Evolutionary conservation across 2,888 invertebrate species (phyloP).

Genomic region (Eremobia ochroleuca): DNA sequence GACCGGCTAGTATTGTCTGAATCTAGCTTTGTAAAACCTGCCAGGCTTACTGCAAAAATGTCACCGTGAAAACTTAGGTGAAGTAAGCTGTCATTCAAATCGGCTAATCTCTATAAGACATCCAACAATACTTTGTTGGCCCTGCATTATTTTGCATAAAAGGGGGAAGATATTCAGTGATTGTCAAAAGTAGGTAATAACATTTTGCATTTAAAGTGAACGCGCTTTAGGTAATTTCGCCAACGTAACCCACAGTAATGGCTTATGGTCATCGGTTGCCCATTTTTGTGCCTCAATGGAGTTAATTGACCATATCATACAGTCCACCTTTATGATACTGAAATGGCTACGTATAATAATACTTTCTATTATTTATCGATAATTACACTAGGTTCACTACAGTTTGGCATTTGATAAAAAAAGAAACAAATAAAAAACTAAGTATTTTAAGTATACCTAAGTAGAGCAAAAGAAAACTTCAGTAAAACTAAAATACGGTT

Average conservation of each 20-base stretch:
- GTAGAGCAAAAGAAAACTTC: slow-evolving; percentile 7
- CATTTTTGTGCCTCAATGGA: slow-evolving; percentile 75
- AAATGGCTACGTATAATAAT: slow-evolving; percentile 78
- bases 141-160: slow-evolving; percentile 1
- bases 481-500: slow-evolving; percentile 13
- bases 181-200: background rate
- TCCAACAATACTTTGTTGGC: slow-evolving; percentile 13
- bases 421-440: slow-evolving; percentile 48
- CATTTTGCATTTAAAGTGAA: background rate
- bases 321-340: slow-evolving; percentile 74
- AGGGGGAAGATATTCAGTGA: slow-evolving; percentile 25
- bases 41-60: too few relatives aligned
- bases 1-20: background rate
- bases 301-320: slow-evolving; percentile 82
- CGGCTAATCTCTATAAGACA: background rate
- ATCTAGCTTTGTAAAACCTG: slow-evolving; percentile 12
- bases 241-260: slow-evolving; percentile 52
- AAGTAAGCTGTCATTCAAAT: background rate
- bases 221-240: background rate
- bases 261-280: slow-evolving; percentile 48
- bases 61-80: too few relatives aligned
- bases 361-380: slow-evolving; percentile 76
- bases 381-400: slow-evolving; percentile 74
- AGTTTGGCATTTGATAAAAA: slow-evolving; percentile 80
- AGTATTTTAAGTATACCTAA: slow-evolving; percentile 23